Base-by-base conservation (phyloP, 1,140 invertebrate genomes). In the Telenomus remus region DNA sequence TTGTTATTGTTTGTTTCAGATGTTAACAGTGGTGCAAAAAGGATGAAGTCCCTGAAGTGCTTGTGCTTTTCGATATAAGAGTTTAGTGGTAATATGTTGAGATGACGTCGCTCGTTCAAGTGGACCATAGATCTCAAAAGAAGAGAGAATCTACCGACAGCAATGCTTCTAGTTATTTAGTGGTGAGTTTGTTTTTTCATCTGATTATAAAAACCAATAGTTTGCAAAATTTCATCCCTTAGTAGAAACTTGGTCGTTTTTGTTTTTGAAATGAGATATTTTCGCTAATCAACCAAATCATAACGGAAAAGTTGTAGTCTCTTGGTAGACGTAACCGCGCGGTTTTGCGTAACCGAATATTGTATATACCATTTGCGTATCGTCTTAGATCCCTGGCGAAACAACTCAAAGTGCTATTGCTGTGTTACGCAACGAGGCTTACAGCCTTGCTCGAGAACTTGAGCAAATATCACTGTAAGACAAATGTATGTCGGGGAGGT, bases 101-200 rank as follows among this genome's bases (percentile, higher is more conserved):
- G 76, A 87, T 87, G 84, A 85, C 85, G 78, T 87, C 85, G 65
- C 50, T 84, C 50, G 27, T 82, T 43, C 83, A 82, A 60, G 83
- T 81, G 76, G 84, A 87, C 56, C 76, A 60, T 27, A 79, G 66
- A 44, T 79, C 84, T 70, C 80, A 81, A 50, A 82, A 56, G 42
- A 87, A 85, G 37, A 82, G 85, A 57, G 85, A 87, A 51, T 87
- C 85, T 10, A 85, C 68, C 19, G 74, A 83, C 50, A 87, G 85
- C 59, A 87, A 83, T 76, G 82, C 85, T 9, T 87, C 85, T 33
- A 86, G 82, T 60, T 86, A 86, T 65, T 79, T 86, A 51, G 57
- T 86, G 76, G 85, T 86, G 60, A 85, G 81, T 79, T 37, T 61
- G 46, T 37, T 50, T 37, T 34, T 33, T 16, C 42, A 39, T 48